phyloP scores from a whole-genome alignment of 2,797 vertebrate species.

The Poeciliopsis turneri region DNA sequence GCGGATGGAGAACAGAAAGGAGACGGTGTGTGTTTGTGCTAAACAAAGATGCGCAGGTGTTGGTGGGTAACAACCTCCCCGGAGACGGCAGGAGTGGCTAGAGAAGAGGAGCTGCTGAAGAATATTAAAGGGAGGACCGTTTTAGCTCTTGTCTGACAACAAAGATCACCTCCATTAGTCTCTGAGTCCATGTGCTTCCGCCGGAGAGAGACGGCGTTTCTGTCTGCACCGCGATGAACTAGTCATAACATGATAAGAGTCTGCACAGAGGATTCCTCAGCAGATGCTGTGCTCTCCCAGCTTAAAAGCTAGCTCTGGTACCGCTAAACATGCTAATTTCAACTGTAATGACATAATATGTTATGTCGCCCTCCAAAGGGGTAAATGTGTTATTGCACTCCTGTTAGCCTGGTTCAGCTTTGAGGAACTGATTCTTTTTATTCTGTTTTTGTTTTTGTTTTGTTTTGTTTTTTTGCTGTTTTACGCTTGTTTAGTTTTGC shows the following conservation, averaged over 20 bases:
- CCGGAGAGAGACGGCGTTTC: constrained; percentile 2
- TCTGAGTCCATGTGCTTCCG: constrained; percentile 8
- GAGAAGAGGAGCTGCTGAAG: constrained; percentile 35
- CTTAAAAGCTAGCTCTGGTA: neutral
- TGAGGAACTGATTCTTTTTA: neutral
- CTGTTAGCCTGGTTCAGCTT: neutral
- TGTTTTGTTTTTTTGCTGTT: too few species aligned
- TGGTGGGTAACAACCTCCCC: constrained; percentile 71
- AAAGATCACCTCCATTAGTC: constrained; percentile 58
- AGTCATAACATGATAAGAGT: neutral
- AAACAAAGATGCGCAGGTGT: constrained; percentile 67
- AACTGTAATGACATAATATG: neutral
- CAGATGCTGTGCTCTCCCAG: neutral
- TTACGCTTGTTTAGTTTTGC: neutral
- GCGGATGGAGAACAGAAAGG: constrained; percentile 34
- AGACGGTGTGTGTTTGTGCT: constrained; percentile 26
- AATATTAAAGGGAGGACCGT: constrained; percentile 56
- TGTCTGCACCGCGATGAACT: neutral
- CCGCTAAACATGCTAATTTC: neutral
- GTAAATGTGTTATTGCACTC: neutral
- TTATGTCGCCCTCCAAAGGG: too few species aligned
- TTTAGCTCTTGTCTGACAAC: constrained; percentile 65
- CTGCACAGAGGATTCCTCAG: neutral
- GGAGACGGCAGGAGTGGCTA: constrained; percentile 43
- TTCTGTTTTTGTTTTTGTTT: too few species aligned